These are phyloP conservation scores for Gavia stellata DNA, from an alignment of 2,113 vertebrate genomes.

Conservation along the genomic window DNA sequence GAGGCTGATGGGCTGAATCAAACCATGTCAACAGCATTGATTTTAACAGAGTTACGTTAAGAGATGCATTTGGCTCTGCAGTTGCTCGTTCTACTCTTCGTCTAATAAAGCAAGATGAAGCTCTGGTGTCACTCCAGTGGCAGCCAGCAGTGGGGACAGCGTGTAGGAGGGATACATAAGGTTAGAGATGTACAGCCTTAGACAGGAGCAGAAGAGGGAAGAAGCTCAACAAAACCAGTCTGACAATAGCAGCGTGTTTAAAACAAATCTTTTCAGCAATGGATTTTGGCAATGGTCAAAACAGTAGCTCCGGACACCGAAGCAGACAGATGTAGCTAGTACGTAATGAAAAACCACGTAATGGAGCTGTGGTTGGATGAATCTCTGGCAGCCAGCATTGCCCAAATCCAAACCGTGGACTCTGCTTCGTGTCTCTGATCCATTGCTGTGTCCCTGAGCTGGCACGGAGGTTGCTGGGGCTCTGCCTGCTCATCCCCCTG, in stretches of 20 bases:
- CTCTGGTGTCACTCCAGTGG: neutral
- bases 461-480: neutral
- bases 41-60: neutral
- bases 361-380: neutral
- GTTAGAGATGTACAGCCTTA: neutral
- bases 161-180: rapidly evolving
- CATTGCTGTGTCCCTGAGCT: neutral
- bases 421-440: neutral
- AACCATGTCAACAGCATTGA: neutral
- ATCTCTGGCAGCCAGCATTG: neutral
- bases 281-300: neutral
- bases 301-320: neutral
- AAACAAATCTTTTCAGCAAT: neutral
- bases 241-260: neutral
- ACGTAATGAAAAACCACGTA: neutral
- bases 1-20: neutral
- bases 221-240: neutral
- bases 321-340: neutral
- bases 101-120: neutral
- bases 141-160: neutral
- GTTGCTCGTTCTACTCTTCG: neutral
- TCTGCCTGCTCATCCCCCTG: neutral
- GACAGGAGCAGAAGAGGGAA: neutral
- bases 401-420: neutral
- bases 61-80: neutral